Conservation (phyloP, 2,797 vertebrate genomes). For the Chloroceryle amazona region DNA sequence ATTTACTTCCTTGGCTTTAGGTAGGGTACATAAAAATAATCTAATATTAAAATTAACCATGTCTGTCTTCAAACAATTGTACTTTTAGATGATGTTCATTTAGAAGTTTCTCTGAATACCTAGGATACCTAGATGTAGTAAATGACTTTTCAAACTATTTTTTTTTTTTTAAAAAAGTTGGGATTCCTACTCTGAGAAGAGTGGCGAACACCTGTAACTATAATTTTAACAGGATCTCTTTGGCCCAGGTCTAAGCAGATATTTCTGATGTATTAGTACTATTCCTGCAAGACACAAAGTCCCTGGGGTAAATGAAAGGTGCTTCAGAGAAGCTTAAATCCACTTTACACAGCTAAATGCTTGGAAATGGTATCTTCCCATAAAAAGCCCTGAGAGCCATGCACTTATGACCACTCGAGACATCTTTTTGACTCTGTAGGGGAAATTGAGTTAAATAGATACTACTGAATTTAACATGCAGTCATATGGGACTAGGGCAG, state of each 20-base stretch:
- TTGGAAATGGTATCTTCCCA: neutral
- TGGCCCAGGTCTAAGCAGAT: neutral
- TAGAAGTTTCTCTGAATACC: neutral
- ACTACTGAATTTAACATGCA: neutral
- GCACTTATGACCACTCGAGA: constrained; percentile 20
- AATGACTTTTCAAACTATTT: neutral
- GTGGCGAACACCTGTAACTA: neutral
- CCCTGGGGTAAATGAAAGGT: neutral
- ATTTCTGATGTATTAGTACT: neutral
- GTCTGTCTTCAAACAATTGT: neutral
- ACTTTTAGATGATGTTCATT: neutral
- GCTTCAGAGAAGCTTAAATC: constrained; percentile 22
- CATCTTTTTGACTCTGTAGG: neutral
- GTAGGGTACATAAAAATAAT: neutral
- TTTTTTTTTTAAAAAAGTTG: neutral
- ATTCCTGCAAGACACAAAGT: neutral
- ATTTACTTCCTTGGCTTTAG: neutral
- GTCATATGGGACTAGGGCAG: neutral
- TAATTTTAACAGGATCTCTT: neutral
- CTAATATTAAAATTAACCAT: neutral
- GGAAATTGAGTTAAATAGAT: neutral
- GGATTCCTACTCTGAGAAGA: neutral
- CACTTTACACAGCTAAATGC: constrained; percentile 21
- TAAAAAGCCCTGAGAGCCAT: neutral
- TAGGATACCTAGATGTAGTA: neutral